Base-by-base conservation (phyloP, 2,888 invertebrate genomes). In the Horisme vitalbata region DNA sequence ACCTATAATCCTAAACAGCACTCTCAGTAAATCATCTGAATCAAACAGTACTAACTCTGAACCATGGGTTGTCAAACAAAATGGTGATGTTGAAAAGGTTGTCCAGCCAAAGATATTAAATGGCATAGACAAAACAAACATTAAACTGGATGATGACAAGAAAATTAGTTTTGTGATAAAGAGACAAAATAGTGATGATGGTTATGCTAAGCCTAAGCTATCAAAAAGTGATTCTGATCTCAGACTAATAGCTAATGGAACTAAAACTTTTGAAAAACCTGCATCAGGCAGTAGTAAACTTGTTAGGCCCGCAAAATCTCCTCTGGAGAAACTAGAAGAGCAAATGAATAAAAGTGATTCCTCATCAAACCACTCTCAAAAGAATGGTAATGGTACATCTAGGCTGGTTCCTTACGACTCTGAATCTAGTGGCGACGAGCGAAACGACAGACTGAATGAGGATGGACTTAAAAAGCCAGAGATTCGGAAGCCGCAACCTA, bases 381-480 rank as follows among this genome's bases (percentile, higher is more conserved):
- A 73, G 48, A 82, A 83, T 52, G 79, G 70, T 7, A 66, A 83
- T 53, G 79, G 69, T 11, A 66, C 70, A 21, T 80, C 85, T 7
- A 78, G 79, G 55, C 78, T 93, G 41, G 92, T 92, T 44, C 92
- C 93, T 12, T 92, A 93, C 60, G 92, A 91, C 61, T 91, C 91
- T 0, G 92, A 92, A 63, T 91, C 92, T 0, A 92, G 90, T 52
- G 79, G 87, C 2, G 90, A 90, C 46, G 87, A 87, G 64, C 73
- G 79, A 7, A 52, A 41, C 31, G 56, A 46, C 14, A 61, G 63
- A 45, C 27, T 48, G 8, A 64, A 52, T 24, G 68, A 63, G n/a
- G 71, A 71, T 7, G 53, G 52, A 20, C 38, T 31, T n/a, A 57
- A 61, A 49, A 47, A 64, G 59, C 9, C 55, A 36, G 72, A 68